Percentiles rank a stretch among this genome's conserved stretches.
Conservation (phyloP, 2,888 invertebrate genomes). For the Acholoe squamosa region DNA sequence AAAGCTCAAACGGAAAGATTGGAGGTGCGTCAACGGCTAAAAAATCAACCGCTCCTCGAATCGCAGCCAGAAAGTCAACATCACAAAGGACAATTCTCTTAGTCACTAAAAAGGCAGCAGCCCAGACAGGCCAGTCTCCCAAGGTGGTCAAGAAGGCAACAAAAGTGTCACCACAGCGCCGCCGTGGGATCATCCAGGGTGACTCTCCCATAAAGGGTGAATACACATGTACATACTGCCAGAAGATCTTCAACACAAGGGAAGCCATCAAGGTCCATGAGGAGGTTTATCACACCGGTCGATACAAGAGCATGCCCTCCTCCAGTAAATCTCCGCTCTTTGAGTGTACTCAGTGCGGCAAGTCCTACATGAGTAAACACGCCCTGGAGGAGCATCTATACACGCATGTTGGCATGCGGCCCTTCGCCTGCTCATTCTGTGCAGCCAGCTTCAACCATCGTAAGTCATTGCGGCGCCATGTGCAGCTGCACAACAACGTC, state of each 20-base stretch:
- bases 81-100: conserved; percentile 42
- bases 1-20: conserved; percentile 30
- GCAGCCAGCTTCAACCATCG: conserved; percentile 64
- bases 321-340: conserved; percentile 55
- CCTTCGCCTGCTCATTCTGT: conserved; percentile 62
- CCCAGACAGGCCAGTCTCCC: background rate
- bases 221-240: conserved; percentile 57
- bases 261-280: conserved; percentile 60
- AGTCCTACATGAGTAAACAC: conserved; percentile 60
- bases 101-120: conserved; percentile 39
- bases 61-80: conserved; percentile 45
- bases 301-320: conserved; percentile 57
- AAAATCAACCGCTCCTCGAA: conserved; percentile 20
- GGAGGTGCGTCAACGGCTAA: conserved; percentile 33
- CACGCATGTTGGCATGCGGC: conserved; percentile 62
- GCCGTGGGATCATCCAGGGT: conserved; percentile 48
- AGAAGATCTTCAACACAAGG: conserved; percentile 59
- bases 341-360: conserved; percentile 60
- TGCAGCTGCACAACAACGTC: conserved; percentile 61
- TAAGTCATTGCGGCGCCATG: conserved; percentile 62
- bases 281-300: conserved; percentile 60
- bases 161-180: conserved; percentile 43
- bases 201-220: conserved; percentile 54
- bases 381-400: conserved; percentile 63
- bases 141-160: background rate